Evolutionary conservation across 2,888 invertebrate species (phyloP).

Genomic region (Polietes domitor): DNA sequence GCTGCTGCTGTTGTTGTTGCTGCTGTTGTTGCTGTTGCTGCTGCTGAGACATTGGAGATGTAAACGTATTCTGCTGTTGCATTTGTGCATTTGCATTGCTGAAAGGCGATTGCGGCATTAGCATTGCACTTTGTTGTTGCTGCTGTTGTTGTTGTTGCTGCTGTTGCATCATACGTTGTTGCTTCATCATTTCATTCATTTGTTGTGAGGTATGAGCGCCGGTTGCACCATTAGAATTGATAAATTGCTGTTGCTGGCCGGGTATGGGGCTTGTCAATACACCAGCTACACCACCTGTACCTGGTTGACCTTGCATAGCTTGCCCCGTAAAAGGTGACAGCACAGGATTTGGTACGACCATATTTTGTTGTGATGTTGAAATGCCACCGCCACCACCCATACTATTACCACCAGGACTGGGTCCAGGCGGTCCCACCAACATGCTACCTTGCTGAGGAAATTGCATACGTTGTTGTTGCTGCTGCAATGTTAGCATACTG

Average conservation of each 20-base stretch:
- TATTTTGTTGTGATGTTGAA: constrained; percentile 83
- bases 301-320: constrained; percentile 80
- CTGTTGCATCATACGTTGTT: constrained; percentile 81
- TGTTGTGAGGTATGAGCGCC: constrained; percentile 76
- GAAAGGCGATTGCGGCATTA: constrained; percentile 70
- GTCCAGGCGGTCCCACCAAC: constrained; percentile 88
- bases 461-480: constrained; percentile 82
- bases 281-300: constrained; percentile 71
- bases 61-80: constrained; percentile 66
- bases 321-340: constrained; percentile 86
- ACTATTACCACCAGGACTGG: constrained; percentile 84
- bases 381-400: constrained; percentile 72
- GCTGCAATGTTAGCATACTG: constrained; percentile 82
- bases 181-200: constrained; percentile 84
- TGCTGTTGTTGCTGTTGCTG: constrained; percentile 75
- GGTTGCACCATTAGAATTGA: constrained; percentile 84
- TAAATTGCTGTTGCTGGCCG: constrained; percentile 77
- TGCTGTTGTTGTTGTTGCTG: constrained; percentile 70
- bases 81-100: constrained; percentile 72
- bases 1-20: constrained; percentile 73
- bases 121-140: constrained; percentile 66
- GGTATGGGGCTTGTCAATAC: constrained; percentile 77
- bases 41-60: constrained; percentile 63
- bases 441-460: constrained; percentile 80
- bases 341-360: constrained; percentile 84